Base-by-base conservation (phyloP, 2,797 vertebrate genomes). In the Lacerta viridis region DNA sequence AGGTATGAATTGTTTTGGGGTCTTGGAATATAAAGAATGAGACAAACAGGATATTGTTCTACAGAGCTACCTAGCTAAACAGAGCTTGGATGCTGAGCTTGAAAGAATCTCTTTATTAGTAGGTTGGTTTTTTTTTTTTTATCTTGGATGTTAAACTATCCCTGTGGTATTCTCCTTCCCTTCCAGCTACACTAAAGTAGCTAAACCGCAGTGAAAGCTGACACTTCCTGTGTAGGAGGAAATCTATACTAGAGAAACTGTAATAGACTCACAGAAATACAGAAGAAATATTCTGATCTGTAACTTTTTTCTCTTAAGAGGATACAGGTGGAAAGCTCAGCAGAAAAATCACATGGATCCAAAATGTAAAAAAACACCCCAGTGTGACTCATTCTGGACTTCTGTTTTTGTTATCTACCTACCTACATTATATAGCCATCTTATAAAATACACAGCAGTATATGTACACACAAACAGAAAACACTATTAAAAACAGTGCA, bases 31-130 rank as follows among this genome's bases (percentile, higher is more conserved):
- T 79, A 72, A 68, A 80, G 36, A 84, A 80, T 61, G 75, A 59
- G 6, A 71, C 64, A 69, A 77, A 83, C 87, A 69, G 83, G 46
- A 80, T 79, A 79, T 76, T 82, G 79, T 72, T 72, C 55, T 64
- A 6, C 69, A 39, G 39, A 64, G 18, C 29, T 75, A 25, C 82
- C 33, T 74, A 33, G 55, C 29, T 64, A 23, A 78, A 33, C 75
- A 33, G 20, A 13, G 13, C 18, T 74, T 43, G 75, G 71, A 7
- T 9, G 46, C 7, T 25, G 41, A 84, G 50, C 39, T 78, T 71
- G 46, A 71, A 78, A 61, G 76, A 11, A 61, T 79, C 18, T 36
- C 41, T 71, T 11, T 55, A 41, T 59, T 71, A 18, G 46, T 36
- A 2, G 18, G 50, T 55, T 55, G 50, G 0, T 3, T 43, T n/a